Base-by-base conservation (phyloP, 2,888 invertebrate species). In the Sarcophaga variegata region DNA sequence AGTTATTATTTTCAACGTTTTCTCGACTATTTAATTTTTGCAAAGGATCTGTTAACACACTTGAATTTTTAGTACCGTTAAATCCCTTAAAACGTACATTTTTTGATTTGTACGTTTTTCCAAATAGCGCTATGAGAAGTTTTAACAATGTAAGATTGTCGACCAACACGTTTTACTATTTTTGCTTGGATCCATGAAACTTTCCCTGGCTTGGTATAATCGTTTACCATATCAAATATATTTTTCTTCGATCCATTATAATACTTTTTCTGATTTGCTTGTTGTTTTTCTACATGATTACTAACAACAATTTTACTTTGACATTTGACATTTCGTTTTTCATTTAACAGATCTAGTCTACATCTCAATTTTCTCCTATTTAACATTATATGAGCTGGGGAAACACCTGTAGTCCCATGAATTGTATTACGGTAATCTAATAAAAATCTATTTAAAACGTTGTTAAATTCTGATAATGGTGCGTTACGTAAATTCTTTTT, bases 361-460 rank as follows among this genome's bases (percentile, higher is more conserved):
- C 54, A 63, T 71, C 62, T 70, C 27, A 79, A 20, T 22, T 71
- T 64, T 63, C 71, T 62, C 64, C 25, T 54, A 25, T 71, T 79
- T 27, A 79, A 79, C 71, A 79, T 79, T 64, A 79, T 54, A 63
- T 49, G 64, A 4, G 79, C 25, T 49, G 79, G 79, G 4, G 71
- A 69, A 49, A 88, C 85, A 20, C 81, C 81, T 22, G 85, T 88
- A 72, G 76, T 88, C 10, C 14, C 47, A 66, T 88, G 85, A 14
- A 59, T 20, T 6, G 83, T 83, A 45, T 83, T 88, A 62, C 83
- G 54, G 72, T 88, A 88, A 75, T 88, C 88, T n/a, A 88, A 77
- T 54, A 88, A 71, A 76, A 88, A 87, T 67, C 85, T 59, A 76
- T 37, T 67, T 45, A 88, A 77, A n/a, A 81, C 78, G 47, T 37